phyloP scores from a whole-genome alignment of 1,140 invertebrate genomes.

The Brachionus rotundiformis region DNA sequence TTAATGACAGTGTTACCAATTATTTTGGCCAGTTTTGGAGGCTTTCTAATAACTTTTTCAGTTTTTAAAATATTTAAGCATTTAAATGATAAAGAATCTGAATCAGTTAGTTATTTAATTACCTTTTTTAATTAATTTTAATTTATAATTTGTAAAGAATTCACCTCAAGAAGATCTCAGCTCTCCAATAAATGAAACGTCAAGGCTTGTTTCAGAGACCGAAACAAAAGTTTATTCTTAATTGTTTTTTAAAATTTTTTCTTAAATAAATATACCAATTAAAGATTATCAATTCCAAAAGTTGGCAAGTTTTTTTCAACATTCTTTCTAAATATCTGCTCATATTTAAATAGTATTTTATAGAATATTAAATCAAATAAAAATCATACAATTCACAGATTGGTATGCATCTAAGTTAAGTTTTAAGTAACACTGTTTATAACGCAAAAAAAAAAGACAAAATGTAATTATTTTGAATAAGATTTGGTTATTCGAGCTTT shows the following conservation, averaged over 20 bases:
- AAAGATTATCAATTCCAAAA: too few species aligned
- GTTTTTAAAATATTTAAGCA: not conserved
- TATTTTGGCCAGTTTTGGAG: not conserved
- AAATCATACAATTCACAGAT: too few species aligned
- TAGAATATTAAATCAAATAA: too few species aligned
- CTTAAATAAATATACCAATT: too few species aligned
- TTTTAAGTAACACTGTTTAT: too few species aligned
- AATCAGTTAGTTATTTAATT: not conserved
- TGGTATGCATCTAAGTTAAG: too few species aligned
- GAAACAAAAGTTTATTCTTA: slow-evolving; percentile 11
- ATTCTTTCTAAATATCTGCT: too few species aligned
- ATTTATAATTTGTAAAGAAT: not conserved
- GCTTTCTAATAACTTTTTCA: slow-evolving; percentile 5
- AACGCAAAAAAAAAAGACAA: too few species aligned
- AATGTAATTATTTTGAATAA: too few species aligned
- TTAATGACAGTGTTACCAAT: slow-evolving; percentile 16
- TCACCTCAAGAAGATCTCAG: not conserved
- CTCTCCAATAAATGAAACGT: not conserved
- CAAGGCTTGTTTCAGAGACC: not conserved
- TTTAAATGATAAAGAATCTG: not conserved
- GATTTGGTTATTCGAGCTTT: too few species aligned
- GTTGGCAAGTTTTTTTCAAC: too few species aligned
- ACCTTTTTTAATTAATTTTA: not conserved
- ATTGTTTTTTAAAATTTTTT: not conserved
- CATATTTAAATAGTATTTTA: too few species aligned